Base-by-base conservation (phyloP, 2,797 vertebrate genomes). In the Acomys russatus region DNA sequence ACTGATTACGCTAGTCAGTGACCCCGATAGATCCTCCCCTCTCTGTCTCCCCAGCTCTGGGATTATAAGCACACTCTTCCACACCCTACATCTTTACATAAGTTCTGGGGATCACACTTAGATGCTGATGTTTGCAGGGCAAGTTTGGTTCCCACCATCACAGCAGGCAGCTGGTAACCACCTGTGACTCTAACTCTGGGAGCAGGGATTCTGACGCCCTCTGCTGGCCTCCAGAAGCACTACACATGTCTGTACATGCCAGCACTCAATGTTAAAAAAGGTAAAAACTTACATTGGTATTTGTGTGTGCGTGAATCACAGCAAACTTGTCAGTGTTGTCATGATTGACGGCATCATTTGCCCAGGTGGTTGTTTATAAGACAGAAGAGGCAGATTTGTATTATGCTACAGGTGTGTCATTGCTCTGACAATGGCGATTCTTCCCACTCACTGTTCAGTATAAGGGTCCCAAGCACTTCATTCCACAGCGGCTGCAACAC, bases 401-500 rank as follows among this genome's bases (percentile, higher is more conserved):
- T 87, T 61, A 51, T 56, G 7, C 71, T 77, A 33, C 9, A 88
- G 4, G 49, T 20, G 35, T 74, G 63, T 33, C 82, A 79, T 54
- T 22, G 61, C 15, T 80, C 25, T n/a, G 5, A 90, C 74, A 63
- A 44, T 38, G 63, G 10, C 11, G 22, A 56, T 90, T 95, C 38
- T 14, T 2, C 38, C 38, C n/a, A 92, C 96, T 92, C 66, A 96
- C 95, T 54, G 0, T 49, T 95, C n/a, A 84, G 8, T 3, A 1
- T n/a, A 1, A 3, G 23, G 96, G 56, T 3, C 86, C 51, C 33
- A 83, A 0, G 28, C 97, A 97, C 49, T 23, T 93, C 56, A 97
- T 68, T 20, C 97, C 97, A 86, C 97, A 97, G 9, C 0, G 18
- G 0, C 93, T 90, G 17, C 97, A 97, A 80, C 97, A 97, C 59